phyloP scores from a whole-genome alignment of 1,140 invertebrate species.

The Megathymus violae region DNA sequence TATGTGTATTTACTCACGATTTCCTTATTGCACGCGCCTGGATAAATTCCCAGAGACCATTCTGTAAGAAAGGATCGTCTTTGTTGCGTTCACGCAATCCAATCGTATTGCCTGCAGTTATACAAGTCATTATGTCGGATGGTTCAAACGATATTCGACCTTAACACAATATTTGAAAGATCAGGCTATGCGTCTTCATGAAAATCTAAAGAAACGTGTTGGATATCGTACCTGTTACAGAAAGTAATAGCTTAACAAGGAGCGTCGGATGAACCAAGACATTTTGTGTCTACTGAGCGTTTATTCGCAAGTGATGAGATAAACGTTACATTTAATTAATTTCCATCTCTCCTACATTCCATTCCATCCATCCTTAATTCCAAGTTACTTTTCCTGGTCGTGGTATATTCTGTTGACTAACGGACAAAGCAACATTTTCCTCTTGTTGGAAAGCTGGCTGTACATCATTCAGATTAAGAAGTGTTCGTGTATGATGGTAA shows the following conservation, averaged over 20 bases:
- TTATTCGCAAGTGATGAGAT: constrained; percentile 11
- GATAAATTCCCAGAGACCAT: constrained; percentile 62
- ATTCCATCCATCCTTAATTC: too few relatives aligned
- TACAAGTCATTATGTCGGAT: not conserved
- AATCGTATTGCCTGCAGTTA: constrained; percentile 36
- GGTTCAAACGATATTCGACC: not conserved
- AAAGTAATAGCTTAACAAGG: constrained; percentile 36
- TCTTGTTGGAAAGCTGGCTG: too few relatives aligned
- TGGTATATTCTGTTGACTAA: too few relatives aligned
- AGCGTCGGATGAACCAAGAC: constrained; percentile 24
- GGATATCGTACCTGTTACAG: constrained; percentile 24
- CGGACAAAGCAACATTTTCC: too few relatives aligned
- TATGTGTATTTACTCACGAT: constrained; percentile 5
- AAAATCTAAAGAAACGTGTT: not conserved
- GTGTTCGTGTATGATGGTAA: too few relatives aligned
- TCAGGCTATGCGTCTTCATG: not conserved
- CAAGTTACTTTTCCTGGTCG: too few relatives aligned
- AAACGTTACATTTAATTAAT: constrained; percentile 29
- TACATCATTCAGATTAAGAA: too few relatives aligned
- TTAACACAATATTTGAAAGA: not conserved
- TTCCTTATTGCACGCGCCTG: constrained; percentile 46
- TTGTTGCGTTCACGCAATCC: constrained; percentile 67
- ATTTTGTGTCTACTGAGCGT: constrained; percentile 32
- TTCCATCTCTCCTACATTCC: too few relatives aligned
- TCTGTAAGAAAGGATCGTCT: constrained; percentile 44